Evolutionary conservation across 1,140 invertebrate species (phyloP).

Genomic region (Cardiocondyla obscurior): DNA sequence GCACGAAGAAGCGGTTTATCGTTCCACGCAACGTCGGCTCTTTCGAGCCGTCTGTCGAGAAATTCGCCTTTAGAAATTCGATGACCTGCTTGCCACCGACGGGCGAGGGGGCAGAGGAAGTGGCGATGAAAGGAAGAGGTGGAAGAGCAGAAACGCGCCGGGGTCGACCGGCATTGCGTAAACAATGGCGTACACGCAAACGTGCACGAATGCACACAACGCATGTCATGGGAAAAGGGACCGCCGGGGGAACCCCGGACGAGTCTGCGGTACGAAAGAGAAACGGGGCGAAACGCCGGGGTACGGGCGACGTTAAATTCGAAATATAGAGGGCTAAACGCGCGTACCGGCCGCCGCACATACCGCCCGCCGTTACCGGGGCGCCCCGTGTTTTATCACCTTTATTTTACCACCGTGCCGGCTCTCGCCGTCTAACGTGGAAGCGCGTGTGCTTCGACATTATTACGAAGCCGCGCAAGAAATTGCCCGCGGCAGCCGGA

Average conservation of each 20-base stretch:
- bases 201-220: conserved; percentile 47
- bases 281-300: background rate
- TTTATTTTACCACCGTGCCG: background rate
- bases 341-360: background rate
- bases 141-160: conserved; percentile 45
- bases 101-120: background rate
- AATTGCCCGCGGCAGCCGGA: conserved; percentile 10
- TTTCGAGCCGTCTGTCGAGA: background rate
- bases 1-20: conserved; percentile 2
- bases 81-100: conserved; percentile 34
- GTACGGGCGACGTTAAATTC: conserved; percentile 50
- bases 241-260: background rate
- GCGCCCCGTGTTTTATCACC: conserved; percentile 10
- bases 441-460: conserved; percentile 7
- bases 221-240: conserved; percentile 63
- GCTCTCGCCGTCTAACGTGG: background rate
- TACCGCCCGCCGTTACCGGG: background rate
- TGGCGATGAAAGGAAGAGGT: conserved; percentile 38
- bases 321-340: conserved; percentile 27
- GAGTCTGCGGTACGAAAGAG: background rate
- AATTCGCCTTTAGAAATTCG: conserved; percentile 41
- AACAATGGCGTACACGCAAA: conserved; percentile 74
- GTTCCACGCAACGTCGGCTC: background rate
- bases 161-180: conserved; percentile 74
- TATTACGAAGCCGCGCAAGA: conserved; percentile 27